These are phyloP conservation scores for Drosophila kurseongensis DNA, from an alignment of 1,140 invertebrate species.

Conservation along the genomic window DNA sequence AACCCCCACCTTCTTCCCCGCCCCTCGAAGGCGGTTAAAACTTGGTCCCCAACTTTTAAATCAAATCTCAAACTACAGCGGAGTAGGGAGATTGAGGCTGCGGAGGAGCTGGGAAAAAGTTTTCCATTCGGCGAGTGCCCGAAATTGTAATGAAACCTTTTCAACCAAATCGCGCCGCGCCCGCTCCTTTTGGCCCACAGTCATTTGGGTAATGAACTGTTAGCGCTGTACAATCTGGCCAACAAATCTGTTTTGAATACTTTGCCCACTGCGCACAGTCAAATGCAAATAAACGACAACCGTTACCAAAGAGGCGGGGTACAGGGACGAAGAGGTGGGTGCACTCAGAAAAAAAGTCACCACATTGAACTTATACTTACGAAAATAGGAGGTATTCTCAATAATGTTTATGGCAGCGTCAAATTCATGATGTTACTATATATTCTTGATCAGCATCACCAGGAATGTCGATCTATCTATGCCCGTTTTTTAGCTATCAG, in stretches of 20 bases:
- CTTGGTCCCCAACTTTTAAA: constrained; percentile 44
- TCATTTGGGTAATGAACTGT: constrained; percentile 83
- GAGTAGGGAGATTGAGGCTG: neutral
- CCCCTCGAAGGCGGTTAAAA: constrained; percentile 24
- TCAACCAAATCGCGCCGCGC: constrained; percentile 36
- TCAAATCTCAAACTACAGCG: constrained; percentile 38
- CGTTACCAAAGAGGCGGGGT: constrained; percentile 2
- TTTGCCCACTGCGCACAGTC: constrained; percentile 49
- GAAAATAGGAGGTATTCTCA: too few relatives aligned
- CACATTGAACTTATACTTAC: too few relatives aligned
- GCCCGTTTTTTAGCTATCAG: too few relatives aligned
- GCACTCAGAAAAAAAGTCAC: constrained; percentile 8
- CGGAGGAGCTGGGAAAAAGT: constrained; percentile 38
- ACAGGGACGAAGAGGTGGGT: neutral
- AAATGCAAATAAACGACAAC: constrained; percentile 74
- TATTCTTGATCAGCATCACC: too few relatives aligned
- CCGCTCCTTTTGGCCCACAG: constrained; percentile 16
- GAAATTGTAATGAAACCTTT: constrained; percentile 64
- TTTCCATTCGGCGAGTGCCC: constrained; percentile 41
- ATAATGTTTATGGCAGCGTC: too few relatives aligned
- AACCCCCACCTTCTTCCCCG: neutral
- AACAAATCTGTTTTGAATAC: constrained; percentile 81
- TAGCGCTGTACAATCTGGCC: constrained; percentile 77
- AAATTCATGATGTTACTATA: too few relatives aligned
- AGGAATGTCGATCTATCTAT: too few relatives aligned